Conservation (phyloP, 1,140 invertebrate species). For the Drosophila willistoni region DNA sequence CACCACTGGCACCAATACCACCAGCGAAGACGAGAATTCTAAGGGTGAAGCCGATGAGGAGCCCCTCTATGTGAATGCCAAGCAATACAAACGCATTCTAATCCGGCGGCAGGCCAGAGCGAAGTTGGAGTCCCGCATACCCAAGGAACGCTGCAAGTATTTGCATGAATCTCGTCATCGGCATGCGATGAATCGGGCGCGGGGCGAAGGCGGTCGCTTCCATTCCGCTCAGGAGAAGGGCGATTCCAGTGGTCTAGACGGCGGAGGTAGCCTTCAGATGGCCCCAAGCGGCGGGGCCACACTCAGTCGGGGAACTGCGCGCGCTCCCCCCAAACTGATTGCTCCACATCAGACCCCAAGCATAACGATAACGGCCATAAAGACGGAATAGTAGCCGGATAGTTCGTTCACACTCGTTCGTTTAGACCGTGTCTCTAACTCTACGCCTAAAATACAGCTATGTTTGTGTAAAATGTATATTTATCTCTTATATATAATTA, state of each 20-base stretch:
- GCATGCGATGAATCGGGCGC: conserved; percentile 98
- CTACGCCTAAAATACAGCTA: conserved; percentile 14
- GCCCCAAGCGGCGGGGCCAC: conserved; percentile 51
- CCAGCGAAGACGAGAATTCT: conserved; percentile 71
- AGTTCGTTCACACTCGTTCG: no score
- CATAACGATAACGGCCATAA: conserved; percentile 81
- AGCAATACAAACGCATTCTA: conserved; percentile 96
- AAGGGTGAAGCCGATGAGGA: conserved; percentile 92
- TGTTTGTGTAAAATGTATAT: conserved; percentile 1
- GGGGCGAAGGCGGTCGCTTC: conserved; percentile 98
- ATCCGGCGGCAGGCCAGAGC: conserved; percentile 95
- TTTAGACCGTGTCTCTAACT: not conserved
- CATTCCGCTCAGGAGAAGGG: conserved; percentile 87
- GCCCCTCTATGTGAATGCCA: conserved; percentile 99
- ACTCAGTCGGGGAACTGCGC: conserved; percentile 57
- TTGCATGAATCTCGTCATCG: conserved; percentile 98
- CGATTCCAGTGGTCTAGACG: conserved; percentile 55
- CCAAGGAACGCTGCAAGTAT: conserved; percentile 99
- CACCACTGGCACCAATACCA: conserved; percentile 71
- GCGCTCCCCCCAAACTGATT: conserved; percentile 74
- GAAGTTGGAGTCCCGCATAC: conserved; percentile 96
- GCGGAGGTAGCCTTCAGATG: conserved; percentile 43
- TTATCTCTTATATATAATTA: not conserved
- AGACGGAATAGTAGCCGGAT: conserved; percentile 50
- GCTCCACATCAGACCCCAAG: conserved; percentile 80